Evolutionary conservation across 1,140 invertebrate species (phyloP), one percentile per base, ranked within the genome.

Genomic region (Musca vetustissima): DNA sequence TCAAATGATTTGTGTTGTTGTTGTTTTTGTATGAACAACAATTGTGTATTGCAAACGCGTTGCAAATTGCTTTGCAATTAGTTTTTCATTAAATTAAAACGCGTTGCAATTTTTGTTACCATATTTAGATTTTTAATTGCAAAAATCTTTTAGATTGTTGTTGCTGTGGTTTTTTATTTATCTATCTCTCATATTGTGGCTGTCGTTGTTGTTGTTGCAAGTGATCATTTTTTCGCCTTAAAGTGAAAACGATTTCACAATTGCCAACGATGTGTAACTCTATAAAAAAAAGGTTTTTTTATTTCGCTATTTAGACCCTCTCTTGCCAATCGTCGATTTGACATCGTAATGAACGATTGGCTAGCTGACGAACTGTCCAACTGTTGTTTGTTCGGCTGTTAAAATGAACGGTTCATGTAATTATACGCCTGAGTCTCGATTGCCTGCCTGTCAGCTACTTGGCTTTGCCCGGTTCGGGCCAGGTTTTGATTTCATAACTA

Each of bases 11-110:
- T 36, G 1, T 36, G 25, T 64, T 43, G 21, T 19, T 43, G 28
- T 43, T 64, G 22, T 9, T 52, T 9, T 7, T 52, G 28, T 28
- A 28, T 28, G 2, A 15, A 15, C 15, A 4, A 4, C 8, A 49
- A 25, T 65, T 65, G 43, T 49, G 32, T 43, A 43, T 43, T 43
- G 61, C 43, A 65, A 65, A 65, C 64, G 68, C 68, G 50, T 52
- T 69, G 68, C 68, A 69, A 69, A 69, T 69, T 69, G 59, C 52
- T 61, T 69, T 43, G 68, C 68, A 69, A 69, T 69, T 69, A 69
- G 68, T 65, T 69, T 69, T 69, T 69, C 64, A 69, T 69, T 69
- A 69, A 69, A 69, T 61, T 61, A 61, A 61, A 61, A 61, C 57
- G 68, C 68, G 57, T 61, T 61, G 57, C 57, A 61, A 61, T 61